Conservation (phyloP, 2,113 vertebrate species). For the Oceanodroma tethys region DNA sequence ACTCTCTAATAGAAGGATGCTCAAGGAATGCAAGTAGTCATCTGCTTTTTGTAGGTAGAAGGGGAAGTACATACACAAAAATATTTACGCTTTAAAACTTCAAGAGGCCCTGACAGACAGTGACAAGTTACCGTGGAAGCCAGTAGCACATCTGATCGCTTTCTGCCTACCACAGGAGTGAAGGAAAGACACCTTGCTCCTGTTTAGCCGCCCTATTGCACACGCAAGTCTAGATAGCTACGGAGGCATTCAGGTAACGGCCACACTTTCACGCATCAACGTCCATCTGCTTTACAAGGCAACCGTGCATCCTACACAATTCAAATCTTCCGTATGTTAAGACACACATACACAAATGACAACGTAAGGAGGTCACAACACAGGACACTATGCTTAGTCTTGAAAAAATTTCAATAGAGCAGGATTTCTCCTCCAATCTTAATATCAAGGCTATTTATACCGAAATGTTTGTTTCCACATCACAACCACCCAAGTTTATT, state of each 20-base stretch:
- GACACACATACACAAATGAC: neutral
- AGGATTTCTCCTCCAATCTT: neutral
- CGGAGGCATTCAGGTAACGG: neutral
- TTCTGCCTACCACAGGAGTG: neutral
- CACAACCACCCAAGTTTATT: neutral
- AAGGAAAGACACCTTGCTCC: neutral
- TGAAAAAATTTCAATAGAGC: neutral
- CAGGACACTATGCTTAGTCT: accelerated
- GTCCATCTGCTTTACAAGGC: neutral
- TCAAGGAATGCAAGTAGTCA: neutral
- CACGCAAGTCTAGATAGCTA: neutral
- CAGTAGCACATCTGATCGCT: accelerated
- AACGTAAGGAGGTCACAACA: neutral
- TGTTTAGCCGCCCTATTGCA: neutral
- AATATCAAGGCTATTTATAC: neutral
- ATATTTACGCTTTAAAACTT: neutral
- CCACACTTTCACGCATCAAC: neutral
- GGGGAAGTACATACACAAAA: neutral
- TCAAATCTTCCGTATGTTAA: neutral
- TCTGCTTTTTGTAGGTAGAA: neutral
- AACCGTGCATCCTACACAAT: neutral
- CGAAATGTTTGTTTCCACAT: neutral
- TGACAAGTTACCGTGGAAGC: neutral
- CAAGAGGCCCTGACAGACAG: neutral
- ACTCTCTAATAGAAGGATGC: neutral